Evolutionary conservation across 1,140 invertebrate genomes (phyloP), one percentile per base, ranked within the genome.

Genomic region (Aphelenchoides fujianensis): DNA sequence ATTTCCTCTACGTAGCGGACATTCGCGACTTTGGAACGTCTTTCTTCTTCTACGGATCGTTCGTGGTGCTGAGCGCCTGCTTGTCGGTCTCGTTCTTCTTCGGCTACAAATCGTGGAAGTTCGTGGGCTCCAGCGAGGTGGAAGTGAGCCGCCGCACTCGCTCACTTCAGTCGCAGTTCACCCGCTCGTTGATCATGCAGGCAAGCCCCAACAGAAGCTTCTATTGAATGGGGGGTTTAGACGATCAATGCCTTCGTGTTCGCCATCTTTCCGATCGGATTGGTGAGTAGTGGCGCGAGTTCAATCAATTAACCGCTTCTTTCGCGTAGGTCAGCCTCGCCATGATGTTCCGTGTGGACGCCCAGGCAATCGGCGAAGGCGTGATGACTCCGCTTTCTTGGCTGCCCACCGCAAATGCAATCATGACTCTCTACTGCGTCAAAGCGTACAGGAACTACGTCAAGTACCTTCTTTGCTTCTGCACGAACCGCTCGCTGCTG

Each of bases 391-490:
- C 57, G 16, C 27, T 61, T 16, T 19, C n/a, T 16, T 61, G 57
- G 57, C 57, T 61, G 28, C 57, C 57, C n/a, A 19, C 57, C n/a
- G 57, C 57, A n/a, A 61, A 61, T 61, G 57, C 57, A 27, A 61
- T 27, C 16, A 2, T 61, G 57, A 61, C 57, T 2, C n/a, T 61
- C 28, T 61, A 61, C 3, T 61, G n/a, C n/a, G 28, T 61, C 27
- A 61, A 61, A 30, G 57, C 57, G 16, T 61, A 61, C 3, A 27
- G 57, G 37, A 27, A 30, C 1, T 61, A n/a, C 36, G 57, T 61
- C n/a, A n/a, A n/a, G n/a, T n/a, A n/a, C n/a, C n/a, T n/a, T n/a
- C n/a, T n/a, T n/a, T n/a, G n/a, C n/a, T n/a, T n/a, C n/a, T n/a
- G n/a, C n/a, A n/a, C n/a, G n/a, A n/a, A n/a, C n/a, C n/a, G n/a